Evolutionary conservation across 2,888 invertebrate species (phyloP).

Genomic region (Andrena haemorrhoa): DNA sequence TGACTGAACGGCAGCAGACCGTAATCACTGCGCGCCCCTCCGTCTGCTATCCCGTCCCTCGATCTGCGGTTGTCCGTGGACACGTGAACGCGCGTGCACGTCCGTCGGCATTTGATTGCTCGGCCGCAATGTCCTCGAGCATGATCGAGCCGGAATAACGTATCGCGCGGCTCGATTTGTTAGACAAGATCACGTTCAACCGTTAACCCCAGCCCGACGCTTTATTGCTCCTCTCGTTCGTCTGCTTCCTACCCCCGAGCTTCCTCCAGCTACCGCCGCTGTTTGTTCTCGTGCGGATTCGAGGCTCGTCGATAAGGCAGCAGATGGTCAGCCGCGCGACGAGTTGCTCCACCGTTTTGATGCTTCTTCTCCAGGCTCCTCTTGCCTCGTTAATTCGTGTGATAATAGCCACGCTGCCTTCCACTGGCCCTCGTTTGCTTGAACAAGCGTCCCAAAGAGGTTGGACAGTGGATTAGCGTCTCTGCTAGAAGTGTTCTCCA

Average conservation of each 20-base stretch:
- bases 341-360: too few species aligned
- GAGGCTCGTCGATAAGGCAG: background rate
- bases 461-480: background rate
- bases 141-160: constrained; percentile 9
- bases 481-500: too few species aligned
- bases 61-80: constrained; percentile 31
- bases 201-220: constrained; percentile 4
- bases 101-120: background rate
- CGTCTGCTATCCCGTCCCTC: constrained; percentile 35
- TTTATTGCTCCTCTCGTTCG: background rate
- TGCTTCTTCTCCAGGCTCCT: too few species aligned
- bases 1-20: constrained; percentile 74
- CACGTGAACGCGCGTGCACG: background rate
- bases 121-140: constrained; percentile 12
- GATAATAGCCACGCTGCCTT: background rate
- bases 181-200: constrained; percentile 16
- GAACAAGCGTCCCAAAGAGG: background rate
- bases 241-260: background rate
- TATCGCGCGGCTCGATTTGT: constrained; percentile 3
- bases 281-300: background rate
- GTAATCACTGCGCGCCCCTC: constrained; percentile 61
- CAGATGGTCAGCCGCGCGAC: too few species aligned
- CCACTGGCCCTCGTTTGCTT: background rate
- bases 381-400: too few species aligned
- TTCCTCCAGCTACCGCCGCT: background rate